Conservation (phyloP, 2,888 invertebrate species). For the Apodemia hepburni region DNA sequence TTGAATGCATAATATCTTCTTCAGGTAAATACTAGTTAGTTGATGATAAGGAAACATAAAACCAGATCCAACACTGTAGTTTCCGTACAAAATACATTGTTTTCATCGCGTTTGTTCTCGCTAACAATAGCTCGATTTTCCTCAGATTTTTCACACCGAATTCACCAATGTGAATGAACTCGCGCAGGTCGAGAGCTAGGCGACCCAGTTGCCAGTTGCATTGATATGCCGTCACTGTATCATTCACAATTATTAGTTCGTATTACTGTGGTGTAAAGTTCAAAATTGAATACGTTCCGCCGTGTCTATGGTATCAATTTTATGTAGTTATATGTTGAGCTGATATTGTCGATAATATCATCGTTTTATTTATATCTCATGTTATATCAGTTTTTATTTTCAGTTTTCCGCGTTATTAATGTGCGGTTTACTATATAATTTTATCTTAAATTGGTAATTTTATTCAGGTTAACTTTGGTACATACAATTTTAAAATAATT, state of each 20-base stretch:
- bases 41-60: slow-evolving; percentile 7
- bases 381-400: background rate
- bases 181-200: slow-evolving; percentile 53
- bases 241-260: slow-evolving; percentile 2
- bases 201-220: slow-evolving; percentile 54
- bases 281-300: slow-evolving; percentile 13
- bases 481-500: too few relatives aligned
- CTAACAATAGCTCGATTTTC: slow-evolving; percentile 20
- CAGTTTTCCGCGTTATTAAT: background rate
- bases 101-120: slow-evolving; percentile 22
- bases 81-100: slow-evolving; percentile 11
- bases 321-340: background rate
- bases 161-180: slow-evolving; percentile 42
- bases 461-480: too few relatives aligned
- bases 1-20: background rate
- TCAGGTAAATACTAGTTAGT: slow-evolving; percentile 4
- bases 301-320: background rate
- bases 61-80: slow-evolving; percentile 5
- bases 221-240: slow-evolving; percentile 14
- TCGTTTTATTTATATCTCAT: slow-evolving; percentile 6
- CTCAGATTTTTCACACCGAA: slow-evolving; percentile 37
- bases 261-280: slow-evolving; percentile 16
- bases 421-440: too few relatives aligned
- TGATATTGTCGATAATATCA: slow-evolving; percentile 1
- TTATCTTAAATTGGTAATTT: too few relatives aligned